Evolutionary conservation across 2,888 invertebrate species (phyloP), one percentile per base, ranked within the genome.

Genomic region (Fragum fragum): DNA sequence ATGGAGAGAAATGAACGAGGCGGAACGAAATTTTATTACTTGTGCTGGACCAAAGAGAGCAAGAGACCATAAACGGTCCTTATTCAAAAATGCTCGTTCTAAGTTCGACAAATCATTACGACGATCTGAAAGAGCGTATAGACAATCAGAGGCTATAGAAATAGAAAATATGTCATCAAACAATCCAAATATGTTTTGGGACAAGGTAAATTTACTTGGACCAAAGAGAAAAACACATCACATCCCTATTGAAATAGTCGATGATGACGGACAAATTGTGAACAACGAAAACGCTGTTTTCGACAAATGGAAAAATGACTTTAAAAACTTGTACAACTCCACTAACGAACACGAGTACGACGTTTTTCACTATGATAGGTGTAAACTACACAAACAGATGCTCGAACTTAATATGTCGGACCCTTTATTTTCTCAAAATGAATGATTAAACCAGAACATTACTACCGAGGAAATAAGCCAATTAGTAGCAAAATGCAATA

Each of bases 111-210:
- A 76, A 69, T 28, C 36, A 11, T 52, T 77, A 14, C 23, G 72
- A 0, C 28, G 16, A 55, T 5, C 79, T 1, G 75, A 82, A 76
- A 63, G 77, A 16, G 47, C 57, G 3, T 77, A 80, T 53, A 70
- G 71, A 68, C 36, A 39, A 29, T 36, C 63, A 1, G 14, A 53
- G 1, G 73, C 69, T 1, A 16, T 57, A 21, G 73, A 74, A 6
- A 80, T 83, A 32, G 80, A 80, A 47, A 29, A 36, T 6, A 29
- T 83, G 32, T 52, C 59, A 11, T 23, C 80, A 29, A 72, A 68
- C 0, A 73, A 78, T 52, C 79, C 83, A 11, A 72, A 55, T 16
- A 77, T 71, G 29, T 80, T 83, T 36, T 80, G 80, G 77, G 52
- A 77, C 1, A 77, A 80, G 47, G 74, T 77, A 53, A 69, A 79